Conservation (phyloP, 1,140 invertebrate species). For the Drosophila kanapiae region DNA sequence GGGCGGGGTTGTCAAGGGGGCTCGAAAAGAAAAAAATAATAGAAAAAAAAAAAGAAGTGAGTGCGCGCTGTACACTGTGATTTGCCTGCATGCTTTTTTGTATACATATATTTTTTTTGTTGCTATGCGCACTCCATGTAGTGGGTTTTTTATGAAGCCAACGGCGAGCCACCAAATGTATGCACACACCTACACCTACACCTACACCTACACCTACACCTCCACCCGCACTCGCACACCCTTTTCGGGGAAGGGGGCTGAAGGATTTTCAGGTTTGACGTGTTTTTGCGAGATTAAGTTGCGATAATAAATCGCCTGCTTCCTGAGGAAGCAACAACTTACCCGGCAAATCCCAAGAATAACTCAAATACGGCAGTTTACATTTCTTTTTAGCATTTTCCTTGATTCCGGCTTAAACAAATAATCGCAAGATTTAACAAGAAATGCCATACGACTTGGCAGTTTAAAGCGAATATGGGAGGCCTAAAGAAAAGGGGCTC, state of each 20-base stretch:
- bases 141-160: slow-evolving; percentile 51
- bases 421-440: neutral
- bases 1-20: slow-evolving; percentile 1
- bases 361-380: slow-evolving; percentile 36
- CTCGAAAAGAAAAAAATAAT: neutral
- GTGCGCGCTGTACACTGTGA: slow-evolving; percentile 51
- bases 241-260: neutral
- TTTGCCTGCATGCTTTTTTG: slow-evolving; percentile 44
- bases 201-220: neutral
- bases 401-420: slow-evolving; percentile 8
- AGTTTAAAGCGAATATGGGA: too few species aligned
- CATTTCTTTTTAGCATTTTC: slow-evolving; percentile 2
- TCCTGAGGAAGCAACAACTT: slow-evolving; percentile 44
- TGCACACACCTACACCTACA: slow-evolving; percentile 1
- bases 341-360: slow-evolving; percentile 34
- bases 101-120: slow-evolving; percentile 8
- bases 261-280: slow-evolving; percentile 46
- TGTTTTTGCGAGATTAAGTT: slow-evolving; percentile 51
- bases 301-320: slow-evolving; percentile 50
- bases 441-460: neutral
- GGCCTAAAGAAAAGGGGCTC: too few species aligned
- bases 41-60: neutral
- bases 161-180: slow-evolving; percentile 28
- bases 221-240: neutral
- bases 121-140: slow-evolving; percentile 47